Evolutionary conservation across 2,113 vertebrate species (phyloP).

Genomic region (Helogale parvula): DNA sequence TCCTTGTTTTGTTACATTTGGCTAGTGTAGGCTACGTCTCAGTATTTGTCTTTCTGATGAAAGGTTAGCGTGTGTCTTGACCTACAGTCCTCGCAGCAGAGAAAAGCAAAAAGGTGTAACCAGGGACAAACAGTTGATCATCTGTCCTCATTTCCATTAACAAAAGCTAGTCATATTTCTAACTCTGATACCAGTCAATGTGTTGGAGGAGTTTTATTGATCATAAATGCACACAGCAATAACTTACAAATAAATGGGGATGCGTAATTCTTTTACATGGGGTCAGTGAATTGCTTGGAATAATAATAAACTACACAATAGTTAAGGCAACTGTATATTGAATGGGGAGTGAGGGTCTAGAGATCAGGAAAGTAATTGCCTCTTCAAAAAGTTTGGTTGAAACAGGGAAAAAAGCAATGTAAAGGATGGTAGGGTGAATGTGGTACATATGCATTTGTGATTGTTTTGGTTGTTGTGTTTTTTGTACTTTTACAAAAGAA

Average conservation of each 20-base stretch:
- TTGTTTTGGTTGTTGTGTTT: not conserved
- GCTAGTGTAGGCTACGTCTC: not conserved
- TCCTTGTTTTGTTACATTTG: not conserved
- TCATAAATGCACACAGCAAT: not conserved
- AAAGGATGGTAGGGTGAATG: not conserved
- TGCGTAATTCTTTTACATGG: not conserved
- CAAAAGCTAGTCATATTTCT: not conserved
- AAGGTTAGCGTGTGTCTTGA: not conserved
- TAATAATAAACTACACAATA: not conserved
- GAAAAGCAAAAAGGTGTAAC: not conserved
- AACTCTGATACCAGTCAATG: not conserved
- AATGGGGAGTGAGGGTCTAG: not conserved
- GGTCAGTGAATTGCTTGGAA: not conserved
- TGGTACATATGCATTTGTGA: not conserved
- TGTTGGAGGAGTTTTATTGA: not conserved
- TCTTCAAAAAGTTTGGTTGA: not conserved
- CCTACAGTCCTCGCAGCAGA: not conserved
- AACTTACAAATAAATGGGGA: not conserved
- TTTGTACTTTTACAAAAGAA: not conserved
- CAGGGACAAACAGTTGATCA: not conserved
- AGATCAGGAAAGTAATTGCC: not conserved
- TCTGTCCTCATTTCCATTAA: not conserved
- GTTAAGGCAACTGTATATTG: not conserved
- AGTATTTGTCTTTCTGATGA: not conserved
- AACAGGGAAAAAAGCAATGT: not conserved